Evolutionary conservation across 1,140 invertebrate species (phyloP).

Genomic region (Zaprionus tsacasi): DNA sequence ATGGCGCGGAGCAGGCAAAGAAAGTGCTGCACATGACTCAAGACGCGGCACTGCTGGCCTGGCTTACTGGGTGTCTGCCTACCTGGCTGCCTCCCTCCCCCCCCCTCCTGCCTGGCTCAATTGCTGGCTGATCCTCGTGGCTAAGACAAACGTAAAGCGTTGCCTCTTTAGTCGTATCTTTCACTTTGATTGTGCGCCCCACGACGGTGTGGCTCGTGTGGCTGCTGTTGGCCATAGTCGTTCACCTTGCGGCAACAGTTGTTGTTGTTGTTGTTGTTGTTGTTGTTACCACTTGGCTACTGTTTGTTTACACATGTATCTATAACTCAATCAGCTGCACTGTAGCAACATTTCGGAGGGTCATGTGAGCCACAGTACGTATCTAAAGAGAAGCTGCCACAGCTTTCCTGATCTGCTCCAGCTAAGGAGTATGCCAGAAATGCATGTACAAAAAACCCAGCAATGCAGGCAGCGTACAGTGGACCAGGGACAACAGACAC

Average conservation of each 20-base stretch:
- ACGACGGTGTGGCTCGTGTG: constrained; percentile 49
- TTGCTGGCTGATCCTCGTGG: constrained; percentile 52
- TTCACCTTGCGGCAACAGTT: constrained; percentile 34
- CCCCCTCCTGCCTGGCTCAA: constrained; percentile 14
- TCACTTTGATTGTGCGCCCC: constrained; percentile 75
- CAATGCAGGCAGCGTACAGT: not conserved
- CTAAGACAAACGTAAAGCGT: constrained; percentile 75
- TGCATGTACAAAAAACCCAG: constrained; percentile 12
- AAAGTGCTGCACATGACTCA: constrained; percentile 66
- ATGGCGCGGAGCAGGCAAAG: constrained; percentile 50
- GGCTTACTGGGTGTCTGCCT: constrained; percentile 32
- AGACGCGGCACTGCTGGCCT: constrained; percentile 24
- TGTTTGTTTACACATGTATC: constrained; percentile 77
- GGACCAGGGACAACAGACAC: not conserved
- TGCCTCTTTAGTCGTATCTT: constrained; percentile 78
- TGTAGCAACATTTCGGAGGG: constrained; percentile 31
- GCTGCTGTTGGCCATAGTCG: constrained; percentile 51
- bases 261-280: constrained; percentile 21
- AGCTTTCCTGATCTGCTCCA: not conserved
- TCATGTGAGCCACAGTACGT: constrained; percentile 55
- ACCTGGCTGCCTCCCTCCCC: constrained; percentile 3
- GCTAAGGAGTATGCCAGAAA: constrained; percentile 27
- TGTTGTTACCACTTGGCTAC: constrained; percentile 68
- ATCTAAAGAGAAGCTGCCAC: not conserved
- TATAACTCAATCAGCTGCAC: constrained; percentile 73